Conservation (phyloP, 2,113 vertebrate genomes). For the Chamaea fasciata region DNA sequence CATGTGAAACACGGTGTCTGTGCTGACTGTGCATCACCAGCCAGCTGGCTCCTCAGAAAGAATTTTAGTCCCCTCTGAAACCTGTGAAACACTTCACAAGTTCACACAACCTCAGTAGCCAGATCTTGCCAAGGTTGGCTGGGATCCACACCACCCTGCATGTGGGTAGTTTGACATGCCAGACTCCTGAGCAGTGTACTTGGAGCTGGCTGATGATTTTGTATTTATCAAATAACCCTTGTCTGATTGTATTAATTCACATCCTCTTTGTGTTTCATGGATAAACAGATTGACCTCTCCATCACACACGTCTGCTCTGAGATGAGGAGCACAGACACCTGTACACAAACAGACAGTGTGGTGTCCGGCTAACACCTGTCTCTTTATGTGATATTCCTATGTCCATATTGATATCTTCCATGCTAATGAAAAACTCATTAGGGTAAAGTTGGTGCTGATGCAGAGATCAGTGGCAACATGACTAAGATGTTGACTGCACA, state of each 20-base stretch:
- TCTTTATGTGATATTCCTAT: not conserved
- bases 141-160: not conserved
- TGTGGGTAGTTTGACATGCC: not conserved
- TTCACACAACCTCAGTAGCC: slow-evolving; percentile 25
- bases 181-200: not conserved
- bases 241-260: not conserved
- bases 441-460: not conserved
- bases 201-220: not conserved
- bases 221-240: not conserved
- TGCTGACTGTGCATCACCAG: not conserved
- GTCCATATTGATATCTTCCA: not conserved
- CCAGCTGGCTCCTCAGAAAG: slow-evolving; percentile 19
- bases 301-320: not conserved
- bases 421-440: not conserved
- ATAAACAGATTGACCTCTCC: not conserved
- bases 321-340: not conserved
- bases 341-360: not conserved
- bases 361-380: not conserved
- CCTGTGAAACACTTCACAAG: slow-evolving; percentile 42
- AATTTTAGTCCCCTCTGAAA: slow-evolving; percentile 15
- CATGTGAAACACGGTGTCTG: not conserved
- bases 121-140: slow-evolving; percentile 26
- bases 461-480: not conserved
- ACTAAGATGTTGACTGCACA: not conserved
- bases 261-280: not conserved